These are phyloP conservation scores for Mormoops blainvillei DNA, from an alignment of 2,113 vertebrate genomes.

Conservation along the genomic window DNA sequence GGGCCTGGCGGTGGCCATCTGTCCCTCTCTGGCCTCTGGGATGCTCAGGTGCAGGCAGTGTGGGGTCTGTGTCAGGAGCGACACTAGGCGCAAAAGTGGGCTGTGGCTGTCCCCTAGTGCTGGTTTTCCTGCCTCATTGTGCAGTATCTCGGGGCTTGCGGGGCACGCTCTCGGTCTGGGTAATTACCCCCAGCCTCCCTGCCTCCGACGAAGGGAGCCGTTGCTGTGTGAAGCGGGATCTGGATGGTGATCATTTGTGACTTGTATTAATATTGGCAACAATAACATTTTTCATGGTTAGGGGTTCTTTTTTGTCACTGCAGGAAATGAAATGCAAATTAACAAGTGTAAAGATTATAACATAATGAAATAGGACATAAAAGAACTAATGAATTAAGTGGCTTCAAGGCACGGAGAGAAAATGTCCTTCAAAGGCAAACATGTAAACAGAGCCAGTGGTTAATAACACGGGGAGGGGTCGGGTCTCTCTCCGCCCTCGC, in stretches of 20 bases:
- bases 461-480: slow-evolving; percentile 24
- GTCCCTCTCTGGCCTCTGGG: neutral
- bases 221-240: neutral
- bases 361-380: slow-evolving; percentile 79
- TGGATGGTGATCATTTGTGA: slow-evolving; percentile 57
- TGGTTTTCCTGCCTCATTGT: neutral
- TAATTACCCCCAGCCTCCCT: neutral
- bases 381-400: slow-evolving; percentile 80
- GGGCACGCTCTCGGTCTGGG: neutral
- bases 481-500: neutral
- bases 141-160: fast-evolving
- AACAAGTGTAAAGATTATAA: slow-evolving; percentile 80
- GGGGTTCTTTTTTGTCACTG: slow-evolving; percentile 34
- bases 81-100: fast-evolving
- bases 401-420: slow-evolving; percentile 68
- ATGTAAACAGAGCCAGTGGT: slow-evolving; percentile 59
- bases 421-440: slow-evolving; percentile 73
- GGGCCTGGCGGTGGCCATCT: neutral
- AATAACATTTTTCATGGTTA: slow-evolving; percentile 65
- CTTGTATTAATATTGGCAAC: slow-evolving; percentile 79
- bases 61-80: neutral
- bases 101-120: neutral
- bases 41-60: neutral
- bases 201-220: slow-evolving; percentile 25
- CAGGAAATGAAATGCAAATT: slow-evolving; percentile 82